phyloP scores from a whole-genome alignment of 2,113 vertebrate genomes.

The Tupaia chinensis region DNA sequence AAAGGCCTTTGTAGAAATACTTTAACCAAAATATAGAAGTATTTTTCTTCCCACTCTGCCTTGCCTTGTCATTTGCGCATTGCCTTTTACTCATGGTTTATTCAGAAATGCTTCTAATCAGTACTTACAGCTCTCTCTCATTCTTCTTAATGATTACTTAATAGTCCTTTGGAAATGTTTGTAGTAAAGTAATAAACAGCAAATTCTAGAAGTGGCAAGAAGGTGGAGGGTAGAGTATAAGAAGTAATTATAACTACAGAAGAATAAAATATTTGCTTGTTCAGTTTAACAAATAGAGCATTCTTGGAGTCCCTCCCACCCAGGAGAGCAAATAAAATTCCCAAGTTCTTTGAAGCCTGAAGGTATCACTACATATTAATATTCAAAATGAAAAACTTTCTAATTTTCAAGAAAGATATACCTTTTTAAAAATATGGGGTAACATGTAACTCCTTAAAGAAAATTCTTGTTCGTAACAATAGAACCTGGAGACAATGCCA shows the following conservation, averaged over 20 bases:
- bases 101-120: slow-evolving; percentile 19
- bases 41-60: neutral
- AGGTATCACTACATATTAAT: neutral
- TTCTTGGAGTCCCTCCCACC: neutral
- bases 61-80: neutral
- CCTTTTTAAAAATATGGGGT: neutral
- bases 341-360: neutral
- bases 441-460: neutral
- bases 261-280: neutral
- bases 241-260: neutral
- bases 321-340: neutral
- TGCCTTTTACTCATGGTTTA: neutral
- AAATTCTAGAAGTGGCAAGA: neutral
- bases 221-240: neutral
- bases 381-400: slow-evolving; percentile 6
- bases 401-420: neutral
- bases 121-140: neutral
- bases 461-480: slow-evolving; percentile 1
- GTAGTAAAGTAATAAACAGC: slow-evolving; percentile 11
- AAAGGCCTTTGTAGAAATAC: slow-evolving; percentile 15
- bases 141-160: slow-evolving; percentile 9
- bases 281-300: neutral
- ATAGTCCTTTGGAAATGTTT: neutral
- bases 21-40: neutral
- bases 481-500: neutral